These are phyloP conservation scores for Syrrhaptes paradoxus DNA, from an alignment of 2,113 vertebrate genomes.

Conservation along the genomic window DNA sequence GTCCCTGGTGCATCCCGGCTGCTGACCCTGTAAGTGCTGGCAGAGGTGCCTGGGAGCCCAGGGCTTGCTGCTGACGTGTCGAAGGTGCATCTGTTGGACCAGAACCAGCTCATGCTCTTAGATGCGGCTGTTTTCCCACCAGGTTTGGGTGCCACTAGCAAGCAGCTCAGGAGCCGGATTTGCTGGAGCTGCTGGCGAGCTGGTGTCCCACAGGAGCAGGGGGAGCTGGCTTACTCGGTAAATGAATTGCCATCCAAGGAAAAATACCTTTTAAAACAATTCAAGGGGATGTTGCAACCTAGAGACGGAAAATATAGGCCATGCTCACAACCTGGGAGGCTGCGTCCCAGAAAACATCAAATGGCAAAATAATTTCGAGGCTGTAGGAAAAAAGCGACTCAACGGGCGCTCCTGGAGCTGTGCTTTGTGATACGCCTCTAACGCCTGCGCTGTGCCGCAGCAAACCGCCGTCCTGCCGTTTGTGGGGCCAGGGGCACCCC, in stretches of 20 bases:
- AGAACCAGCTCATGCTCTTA: accelerated
- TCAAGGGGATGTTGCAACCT: not conserved
- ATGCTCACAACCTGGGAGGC: not conserved
- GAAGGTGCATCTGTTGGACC: not conserved
- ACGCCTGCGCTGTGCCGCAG: accelerated
- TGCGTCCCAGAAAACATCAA: not conserved
- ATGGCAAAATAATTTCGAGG: not conserved
- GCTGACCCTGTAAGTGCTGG: not conserved
- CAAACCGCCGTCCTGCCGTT: not conserved
- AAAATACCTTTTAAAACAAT: not conserved
- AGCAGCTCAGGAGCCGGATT: not conserved
- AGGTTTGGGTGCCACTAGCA: not conserved
- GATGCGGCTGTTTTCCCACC: not conserved
- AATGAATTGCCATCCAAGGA: not conserved
- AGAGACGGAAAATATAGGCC: constrained; percentile 9
- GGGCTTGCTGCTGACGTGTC: not conserved
- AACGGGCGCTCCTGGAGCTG: not conserved
- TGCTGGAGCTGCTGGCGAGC: not conserved
- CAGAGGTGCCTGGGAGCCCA: accelerated
- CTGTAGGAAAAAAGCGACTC: not conserved
- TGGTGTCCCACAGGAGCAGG: accelerated
- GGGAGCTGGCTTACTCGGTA: not conserved
- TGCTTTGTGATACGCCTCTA: accelerated
- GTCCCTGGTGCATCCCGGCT: not conserved
- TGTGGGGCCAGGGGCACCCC: not conserved